Evolutionary conservation across 2,888 invertebrate species (phyloP).

Genomic region (Hirtodrosophila alboralis): DNA sequence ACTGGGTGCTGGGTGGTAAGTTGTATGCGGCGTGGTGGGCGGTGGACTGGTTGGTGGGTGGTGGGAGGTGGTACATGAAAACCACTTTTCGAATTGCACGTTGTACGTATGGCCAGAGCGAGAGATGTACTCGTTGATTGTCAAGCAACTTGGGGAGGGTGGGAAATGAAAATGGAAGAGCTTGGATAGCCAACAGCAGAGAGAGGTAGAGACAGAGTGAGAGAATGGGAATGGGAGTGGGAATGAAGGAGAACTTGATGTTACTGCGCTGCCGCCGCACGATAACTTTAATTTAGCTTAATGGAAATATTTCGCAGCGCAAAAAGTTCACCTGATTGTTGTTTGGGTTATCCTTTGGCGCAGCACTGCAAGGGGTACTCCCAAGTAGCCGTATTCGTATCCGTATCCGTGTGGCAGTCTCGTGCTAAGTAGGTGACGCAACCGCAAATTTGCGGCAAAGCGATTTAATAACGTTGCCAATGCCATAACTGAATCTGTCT

Average conservation of each 20-base stretch:
- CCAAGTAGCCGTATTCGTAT: slow-evolving; percentile 8
- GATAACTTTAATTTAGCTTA: slow-evolving; percentile 80
- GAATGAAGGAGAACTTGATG: no score
- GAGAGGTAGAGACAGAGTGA: slow-evolving; percentile 8
- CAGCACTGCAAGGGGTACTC: not conserved
- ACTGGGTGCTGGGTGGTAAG: slow-evolving; percentile 23
- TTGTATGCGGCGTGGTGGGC: slow-evolving; percentile 18
- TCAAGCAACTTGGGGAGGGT: slow-evolving; percentile 50
- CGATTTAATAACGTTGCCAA: slow-evolving; percentile 68
- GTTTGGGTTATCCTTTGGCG: slow-evolving; percentile 52
- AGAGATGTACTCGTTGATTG: slow-evolving; percentile 57
- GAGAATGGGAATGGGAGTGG: slow-evolving; percentile 25
- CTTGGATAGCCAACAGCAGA: slow-evolving; percentile 45
- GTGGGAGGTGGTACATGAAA: slow-evolving; percentile 65
- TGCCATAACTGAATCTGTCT: slow-evolving; percentile 41
- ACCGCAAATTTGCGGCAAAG: slow-evolving; percentile 77
- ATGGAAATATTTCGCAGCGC: slow-evolving; percentile 68
- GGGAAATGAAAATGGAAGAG: slow-evolving; percentile 74
- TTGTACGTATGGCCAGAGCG: slow-evolving; percentile 60
- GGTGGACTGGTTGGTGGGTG: slow-evolving; percentile 21
- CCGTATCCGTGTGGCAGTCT: slow-evolving; percentile 23
- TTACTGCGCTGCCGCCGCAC: slow-evolving; percentile 65
- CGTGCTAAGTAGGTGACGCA: slow-evolving; percentile 78
- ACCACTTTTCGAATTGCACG: slow-evolving; percentile 80
- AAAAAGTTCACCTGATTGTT: slow-evolving; percentile 27